Evolutionary conservation across 92 coral and sea anemone species (phyloP), one percentile per base, ranked within the genome.

Genomic region (Paramuricea clavata): DNA sequence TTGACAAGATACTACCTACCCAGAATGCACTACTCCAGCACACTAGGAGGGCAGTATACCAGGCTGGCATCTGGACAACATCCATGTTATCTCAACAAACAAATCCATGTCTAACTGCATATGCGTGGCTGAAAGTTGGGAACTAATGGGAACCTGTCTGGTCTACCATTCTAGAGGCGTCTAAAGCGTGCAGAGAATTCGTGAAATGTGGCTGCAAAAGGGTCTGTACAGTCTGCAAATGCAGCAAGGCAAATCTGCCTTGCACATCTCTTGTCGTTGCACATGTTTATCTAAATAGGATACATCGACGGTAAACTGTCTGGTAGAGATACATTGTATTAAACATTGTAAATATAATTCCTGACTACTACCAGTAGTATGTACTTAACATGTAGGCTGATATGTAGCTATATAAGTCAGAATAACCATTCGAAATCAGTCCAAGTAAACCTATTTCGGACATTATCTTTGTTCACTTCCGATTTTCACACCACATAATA

Each of bases 1-100:
- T 75, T 22, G 64, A 75, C 16, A 49, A 49, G 0, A 6, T 83
- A 16, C 76, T 35, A 68, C 65, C 78, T 0, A 56, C 79, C 16
- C 25, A 64, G 62, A 72, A 34, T 76, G 75, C 89, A 12, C 74
- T 86, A 19, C 67, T 76, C 1, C 89, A 86, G 59, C 89, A 76
- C 34, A 10, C 42, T 8, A 15, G 27, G 25, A 57, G 89, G 30
- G 85, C 89, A 32, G 75, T 61, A 15, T 65, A 60, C 34, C 89
- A 86, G 33, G 85, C 85, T 12, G 32, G 85, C 12, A 54, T 74
- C 28, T 73, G 83, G 88, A 34, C 70, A 21, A 34, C 62, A 0
- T 50, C 39, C 31, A 85, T 8, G 13, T 17, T 1, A 35, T 17
- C 82, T 0, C 57, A 56, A 30, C 83, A 85, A 12, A 28, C 33